Base-by-base conservation (phyloP, 1,140 invertebrate genomes). In the Arctopsyche grandis region DNA sequence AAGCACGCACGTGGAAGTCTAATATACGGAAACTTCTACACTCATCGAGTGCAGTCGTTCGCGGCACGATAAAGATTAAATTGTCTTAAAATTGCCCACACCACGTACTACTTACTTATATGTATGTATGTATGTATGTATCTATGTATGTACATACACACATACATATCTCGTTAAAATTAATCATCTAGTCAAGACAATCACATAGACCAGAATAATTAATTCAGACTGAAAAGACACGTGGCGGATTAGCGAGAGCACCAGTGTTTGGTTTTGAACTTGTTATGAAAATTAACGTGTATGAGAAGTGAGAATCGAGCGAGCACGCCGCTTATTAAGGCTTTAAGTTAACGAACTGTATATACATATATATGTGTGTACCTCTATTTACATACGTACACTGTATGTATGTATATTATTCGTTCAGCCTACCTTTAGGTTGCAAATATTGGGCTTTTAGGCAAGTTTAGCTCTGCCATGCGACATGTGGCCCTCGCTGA, bases 281-380 rank as follows among this genome's bases (percentile, higher is more conserved):
- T 52, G 48, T 52, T 52, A 52, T 52, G 48, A 52, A 52, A 52
- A 52, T 52, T 52, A 52, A 52, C 48, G 48, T 52, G 48, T 52
- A 52, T 16, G 16, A 52, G 16, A 52, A 4, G 16, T 4, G 29
- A 4, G 29, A 38, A 38, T 7, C 29, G 3, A 7, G 29, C 29
- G 29, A 38, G 29, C 29, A 38, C 29, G 29, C 29, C 29, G 29
- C 29, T 38, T 38, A 38, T 52, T 52, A 16, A 52, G 48, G 48
- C 16, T 52, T 52, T 52, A 12, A 52, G 48, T 52, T 14, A 52
- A 52, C 48, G 16, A 52, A 52, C 10, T 52, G 48, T 52, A 52
- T 4, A 3, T 16, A 52, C 16, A 12, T 12, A 12, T 52, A 12
- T 52, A 52, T 12, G 12, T 52, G 16, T 52, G 12, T 52, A 12